A percentile compares a stretch with the other conserved stretches of the same genome.
Evolutionary conservation across 2,888 invertebrate genomes (phyloP).

Genomic region (Phlogophora meticulosa): DNA sequence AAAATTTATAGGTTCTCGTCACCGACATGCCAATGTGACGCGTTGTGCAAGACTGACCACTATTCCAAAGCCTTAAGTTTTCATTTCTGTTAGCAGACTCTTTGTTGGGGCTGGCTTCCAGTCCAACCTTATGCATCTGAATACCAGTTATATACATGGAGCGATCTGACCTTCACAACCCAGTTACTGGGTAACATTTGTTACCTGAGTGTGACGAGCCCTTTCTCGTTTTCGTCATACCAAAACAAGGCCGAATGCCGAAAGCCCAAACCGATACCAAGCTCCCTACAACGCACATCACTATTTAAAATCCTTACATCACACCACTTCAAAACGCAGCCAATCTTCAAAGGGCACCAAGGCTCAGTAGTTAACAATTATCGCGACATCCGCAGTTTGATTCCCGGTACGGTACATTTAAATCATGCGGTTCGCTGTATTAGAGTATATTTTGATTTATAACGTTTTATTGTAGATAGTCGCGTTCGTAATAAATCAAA

Average conservation of each 20-base stretch:
- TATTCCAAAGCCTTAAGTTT: too few relatives aligned
- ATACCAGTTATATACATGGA: too few relatives aligned
- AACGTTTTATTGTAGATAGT: conserved; percentile 41
- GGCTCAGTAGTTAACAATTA: conserved; percentile 63
- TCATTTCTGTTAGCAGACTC: too few relatives aligned
- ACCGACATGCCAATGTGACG: too few relatives aligned
- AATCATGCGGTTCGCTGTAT: conserved; percentile 61
- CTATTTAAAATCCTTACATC: conserved; percentile 42
- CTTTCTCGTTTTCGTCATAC: background rate
- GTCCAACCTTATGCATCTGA: too few relatives aligned
- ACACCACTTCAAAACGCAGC: conserved; percentile 22
- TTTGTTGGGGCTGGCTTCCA: too few relatives aligned
- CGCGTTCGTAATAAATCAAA: conserved; percentile 47
- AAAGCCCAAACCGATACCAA: conserved; percentile 20
- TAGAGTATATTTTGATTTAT: conserved; percentile 62
- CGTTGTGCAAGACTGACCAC: too few relatives aligned
- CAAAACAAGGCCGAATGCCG: conserved; percentile 5
- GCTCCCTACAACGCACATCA: conserved; percentile 1
- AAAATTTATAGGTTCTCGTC: too few relatives aligned
- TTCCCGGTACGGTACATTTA: conserved; percentile 67
- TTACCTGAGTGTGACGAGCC: too few relatives aligned
- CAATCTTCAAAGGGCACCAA: conserved; percentile 56
- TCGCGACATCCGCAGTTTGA: conserved; percentile 63
- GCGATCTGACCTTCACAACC: too few relatives aligned
- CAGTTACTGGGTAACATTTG: too few relatives aligned